Percentiles rank a stretch among this genome's conserved stretches.
These are phyloP conservation scores for Sesia bembeciformis DNA, from an alignment of 2,888 invertebrate genomes.

Conservation along the genomic window DNA sequence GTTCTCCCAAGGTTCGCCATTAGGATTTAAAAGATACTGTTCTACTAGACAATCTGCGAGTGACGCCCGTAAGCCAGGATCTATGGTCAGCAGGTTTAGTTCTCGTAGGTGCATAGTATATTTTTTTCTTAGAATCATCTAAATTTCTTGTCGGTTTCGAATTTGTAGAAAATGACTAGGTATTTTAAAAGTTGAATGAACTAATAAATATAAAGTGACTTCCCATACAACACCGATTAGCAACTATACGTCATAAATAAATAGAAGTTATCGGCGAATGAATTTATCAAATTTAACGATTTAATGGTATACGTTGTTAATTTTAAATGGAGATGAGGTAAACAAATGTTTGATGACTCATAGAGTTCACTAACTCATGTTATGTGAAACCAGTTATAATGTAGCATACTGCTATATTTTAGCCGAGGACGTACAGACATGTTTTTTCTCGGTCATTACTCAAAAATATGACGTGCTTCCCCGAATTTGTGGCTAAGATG, in stretches of 20 bases:
- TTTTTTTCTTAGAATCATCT: too few relatives aligned
- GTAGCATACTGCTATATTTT: conserved; percentile 19
- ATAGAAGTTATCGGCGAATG: conserved; percentile 3
- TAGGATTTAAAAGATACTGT: too few relatives aligned
- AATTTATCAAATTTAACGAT: conserved; percentile 16
- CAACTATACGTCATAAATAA: conserved; percentile 5
- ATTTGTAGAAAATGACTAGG: too few relatives aligned
- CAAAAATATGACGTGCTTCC: conserved; percentile 35
- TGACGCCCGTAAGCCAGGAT: too few relatives aligned
- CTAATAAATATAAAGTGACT: conserved; percentile 2
- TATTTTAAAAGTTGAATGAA: background rate
- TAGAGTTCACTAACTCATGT: conserved; percentile 41
- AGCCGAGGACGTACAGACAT: conserved; percentile 16
- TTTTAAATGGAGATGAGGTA: conserved; percentile 24
- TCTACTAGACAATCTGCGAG: too few relatives aligned
- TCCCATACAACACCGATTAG: conserved; percentile 1
- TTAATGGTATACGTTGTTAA: background rate
- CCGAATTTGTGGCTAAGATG: conserved; percentile 12
- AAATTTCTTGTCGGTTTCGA: too few relatives aligned
- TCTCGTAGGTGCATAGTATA: too few relatives aligned
- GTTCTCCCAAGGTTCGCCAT: too few relatives aligned
- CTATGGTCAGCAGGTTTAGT: too few relatives aligned
- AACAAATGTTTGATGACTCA: conserved; percentile 32
- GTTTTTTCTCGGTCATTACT: conserved; percentile 15
- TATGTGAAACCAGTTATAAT: conserved; percentile 45